Evolutionary conservation across 1,140 invertebrate genomes (phyloP).

Genomic region (Phymorhynchus buccinoides): DNA sequence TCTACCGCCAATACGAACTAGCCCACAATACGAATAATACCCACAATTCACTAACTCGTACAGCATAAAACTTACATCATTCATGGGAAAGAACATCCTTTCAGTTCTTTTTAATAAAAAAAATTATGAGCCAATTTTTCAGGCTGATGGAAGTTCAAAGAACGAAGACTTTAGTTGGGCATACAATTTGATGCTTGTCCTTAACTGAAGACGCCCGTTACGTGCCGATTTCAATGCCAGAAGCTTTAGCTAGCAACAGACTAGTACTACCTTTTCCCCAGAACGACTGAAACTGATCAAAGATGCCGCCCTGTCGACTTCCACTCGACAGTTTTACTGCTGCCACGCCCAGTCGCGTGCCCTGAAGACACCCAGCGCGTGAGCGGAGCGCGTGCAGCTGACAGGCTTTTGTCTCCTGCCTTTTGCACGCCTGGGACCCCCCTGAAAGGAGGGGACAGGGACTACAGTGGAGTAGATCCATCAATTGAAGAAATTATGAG

Average conservation of each 20-base stretch:
- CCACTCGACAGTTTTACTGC: not conserved
- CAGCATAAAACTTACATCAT: not conserved
- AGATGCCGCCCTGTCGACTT: constrained; percentile 23
- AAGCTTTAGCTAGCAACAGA: not conserved
- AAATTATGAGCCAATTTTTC: not conserved
- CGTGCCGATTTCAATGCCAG: not conserved
- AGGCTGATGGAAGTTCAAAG: not conserved
- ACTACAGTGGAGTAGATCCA: not conserved
- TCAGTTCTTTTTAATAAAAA: not conserved
- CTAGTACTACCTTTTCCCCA: not conserved
- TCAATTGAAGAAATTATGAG: constrained; percentile 23
- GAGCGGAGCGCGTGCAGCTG: constrained; percentile 24
- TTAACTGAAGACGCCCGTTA: not conserved
- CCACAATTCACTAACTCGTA: not conserved
- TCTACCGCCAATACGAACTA: no score
- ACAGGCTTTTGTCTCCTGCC: constrained; percentile 1
- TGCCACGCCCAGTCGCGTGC: constrained; percentile 22
- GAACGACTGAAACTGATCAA: constrained; percentile 9
- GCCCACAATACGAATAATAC: no score
- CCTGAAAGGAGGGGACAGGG: not conserved
- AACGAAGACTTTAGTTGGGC: not conserved
- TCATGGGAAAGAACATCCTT: not conserved
- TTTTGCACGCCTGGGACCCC: not conserved
- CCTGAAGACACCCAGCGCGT: not conserved
- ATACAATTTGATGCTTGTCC: not conserved